phyloP scores from a whole-genome alignment of 2,888 invertebrate genomes.

The Melinopterus prodromus region DNA sequence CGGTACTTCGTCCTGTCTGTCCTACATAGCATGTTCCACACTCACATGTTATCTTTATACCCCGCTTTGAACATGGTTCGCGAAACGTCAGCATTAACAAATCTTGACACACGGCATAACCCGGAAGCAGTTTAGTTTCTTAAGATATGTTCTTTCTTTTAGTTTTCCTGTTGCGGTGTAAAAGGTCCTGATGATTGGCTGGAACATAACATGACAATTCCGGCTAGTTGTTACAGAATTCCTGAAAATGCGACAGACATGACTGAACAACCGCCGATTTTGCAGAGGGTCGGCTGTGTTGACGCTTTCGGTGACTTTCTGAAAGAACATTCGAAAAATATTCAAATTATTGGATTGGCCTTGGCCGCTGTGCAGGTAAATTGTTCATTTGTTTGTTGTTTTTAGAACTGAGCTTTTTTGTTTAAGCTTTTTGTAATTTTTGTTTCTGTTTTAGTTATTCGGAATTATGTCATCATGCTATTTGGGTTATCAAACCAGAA shows the following conservation, averaged over 20 bases:
- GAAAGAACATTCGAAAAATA: conserved; percentile 73
- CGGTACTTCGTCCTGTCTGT: too few relatives aligned
- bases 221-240: conserved; percentile 70
- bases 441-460: conserved; percentile 71
- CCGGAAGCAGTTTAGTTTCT: too few relatives aligned
- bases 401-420: neutral
- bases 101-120: too few relatives aligned
- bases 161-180: conserved; percentile 81
- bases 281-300: conserved; percentile 71
- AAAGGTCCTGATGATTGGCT: conserved; percentile 71
- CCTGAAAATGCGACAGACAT: conserved; percentile 44
- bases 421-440: conserved; percentile 19
- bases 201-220: conserved; percentile 61
- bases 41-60: too few relatives aligned
- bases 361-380: conserved; percentile 86
- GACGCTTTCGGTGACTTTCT: conserved; percentile 69
- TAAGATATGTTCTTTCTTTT: conserved; percentile 46
- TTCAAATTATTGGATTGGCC: conserved; percentile 83
- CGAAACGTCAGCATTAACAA: too few relatives aligned
- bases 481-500: conserved; percentile 86
- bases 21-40: too few relatives aligned
- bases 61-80: too few relatives aligned
- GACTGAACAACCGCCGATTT: conserved; percentile 45
- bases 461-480: conserved; percentile 92
- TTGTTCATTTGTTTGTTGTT: conserved; percentile 17